Evolutionary conservation across 2,113 vertebrate genomes (phyloP), one percentile per base, ranked within the genome.

Genomic region (Formicarius rufipectus): DNA sequence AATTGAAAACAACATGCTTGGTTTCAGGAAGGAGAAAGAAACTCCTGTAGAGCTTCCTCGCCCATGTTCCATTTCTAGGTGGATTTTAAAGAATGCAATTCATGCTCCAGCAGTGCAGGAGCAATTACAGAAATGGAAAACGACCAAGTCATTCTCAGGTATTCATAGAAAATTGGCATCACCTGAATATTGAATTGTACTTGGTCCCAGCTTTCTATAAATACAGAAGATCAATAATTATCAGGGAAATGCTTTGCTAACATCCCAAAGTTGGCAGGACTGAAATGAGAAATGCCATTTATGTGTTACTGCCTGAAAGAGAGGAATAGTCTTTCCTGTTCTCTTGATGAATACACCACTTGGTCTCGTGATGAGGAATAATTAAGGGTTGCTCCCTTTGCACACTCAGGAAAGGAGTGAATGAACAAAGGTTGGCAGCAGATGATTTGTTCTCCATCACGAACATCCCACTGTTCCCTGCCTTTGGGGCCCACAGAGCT

Each of bases 101-200:
- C 84, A 84, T 39, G 75, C 62, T 58, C 92, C 77, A 83, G 58
- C 89, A 96, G 84, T 77, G 58, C 84, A 89, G 95, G 91, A 84
- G 82, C 90, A 97, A 96, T 96, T 96, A 94, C 74, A 97, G 89
- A 96, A 94, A 96, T 95, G 92, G 94, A 95, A 96, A 92, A 74
- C 15, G 58, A 93, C 96, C 96, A 95, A 97, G 91, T 73, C 86
- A 91, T 97, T 97, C 95, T 96, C 96, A 96, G 87, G 90, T 97
- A 96, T 96, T 96, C 94, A 93, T 49, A 96, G 90, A 97, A 97
- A 97, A 96, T 84, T 97, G 96, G 96, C 94, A 96, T 94, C 90
- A 95, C 73, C 87, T 97, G 95, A 93, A 90, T 96, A 96, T 87
- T 84, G 93, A 95, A 90, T 91, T 89, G 84, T 62, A 74, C 72